A percentile compares a stretch with the other conserved stretches of the same genome.
Evolutionary conservation across 2,888 invertebrate genomes (phyloP).

Genomic region (Bhutanitis thaidina): DNA sequence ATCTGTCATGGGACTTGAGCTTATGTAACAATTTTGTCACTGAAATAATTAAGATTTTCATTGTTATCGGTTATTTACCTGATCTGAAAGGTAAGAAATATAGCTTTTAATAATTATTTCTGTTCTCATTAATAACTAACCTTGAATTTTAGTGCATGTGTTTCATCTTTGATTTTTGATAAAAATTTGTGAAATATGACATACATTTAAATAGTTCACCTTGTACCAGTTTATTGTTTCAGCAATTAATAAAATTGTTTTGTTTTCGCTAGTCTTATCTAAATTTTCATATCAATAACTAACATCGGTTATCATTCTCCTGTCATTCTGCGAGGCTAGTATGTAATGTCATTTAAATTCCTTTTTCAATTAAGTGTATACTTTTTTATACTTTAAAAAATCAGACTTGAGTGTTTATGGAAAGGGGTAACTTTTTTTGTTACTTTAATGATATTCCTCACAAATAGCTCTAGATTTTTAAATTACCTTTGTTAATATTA

Average conservation of each 20-base stretch:
- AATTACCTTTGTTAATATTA: no score
- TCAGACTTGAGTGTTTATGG: no score
- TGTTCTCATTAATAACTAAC: conserved; percentile 36
- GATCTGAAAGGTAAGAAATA: conserved; percentile 61
- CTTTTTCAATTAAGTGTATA: neutral
- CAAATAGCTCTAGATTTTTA: no score
- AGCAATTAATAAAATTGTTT: neutral
- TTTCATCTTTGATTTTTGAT: conserved; percentile 1
- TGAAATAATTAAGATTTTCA: conserved; percentile 54
- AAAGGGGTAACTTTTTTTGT: no score
- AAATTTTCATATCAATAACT: no score
- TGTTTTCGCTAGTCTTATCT: neutral
- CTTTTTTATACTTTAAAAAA: no score
- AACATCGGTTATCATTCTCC: conserved; percentile 1
- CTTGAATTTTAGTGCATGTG: conserved; percentile 42
- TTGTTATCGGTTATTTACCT: conserved; percentile 62
- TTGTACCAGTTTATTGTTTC: conserved; percentile 1
- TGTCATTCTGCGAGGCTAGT: conserved; percentile 8
- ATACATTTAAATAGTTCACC: neutral
- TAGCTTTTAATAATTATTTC: conserved; percentile 25
- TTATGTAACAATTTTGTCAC: conserved; percentile 72
- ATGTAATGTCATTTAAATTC: conserved; percentile 13
- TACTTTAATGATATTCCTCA: no score
- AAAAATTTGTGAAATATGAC: neutral
- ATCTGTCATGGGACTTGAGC: conserved; percentile 67